Evolutionary conservation across 2,888 invertebrate species (phyloP).

Genomic region (Lepeophtheirus nordmannii): DNA sequence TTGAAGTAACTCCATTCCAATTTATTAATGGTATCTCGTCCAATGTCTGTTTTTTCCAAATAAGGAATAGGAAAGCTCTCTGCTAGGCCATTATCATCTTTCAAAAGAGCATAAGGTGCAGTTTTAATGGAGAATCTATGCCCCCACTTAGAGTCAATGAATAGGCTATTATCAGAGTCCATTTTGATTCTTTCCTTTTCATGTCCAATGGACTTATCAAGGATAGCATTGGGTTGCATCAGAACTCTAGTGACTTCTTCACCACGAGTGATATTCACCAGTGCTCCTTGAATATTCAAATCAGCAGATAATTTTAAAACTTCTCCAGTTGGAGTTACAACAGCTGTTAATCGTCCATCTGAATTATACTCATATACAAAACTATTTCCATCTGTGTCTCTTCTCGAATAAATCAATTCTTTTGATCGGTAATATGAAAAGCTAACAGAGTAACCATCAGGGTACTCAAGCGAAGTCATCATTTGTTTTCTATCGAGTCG

Average conservation of each 20-base stretch:
- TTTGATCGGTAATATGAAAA: slow-evolving; percentile 84
- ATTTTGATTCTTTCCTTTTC: not conserved
- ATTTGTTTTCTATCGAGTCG: slow-evolving; percentile 82
- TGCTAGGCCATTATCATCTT: slow-evolving; percentile 67
- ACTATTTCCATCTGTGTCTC: slow-evolving; percentile 78
- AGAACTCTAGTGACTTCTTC: slow-evolving; percentile 10
- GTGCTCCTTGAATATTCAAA: slow-evolving; percentile 75
- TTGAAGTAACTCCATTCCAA: slow-evolving; percentile 92
- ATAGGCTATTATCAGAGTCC: slow-evolving; percentile 55
- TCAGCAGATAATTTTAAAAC: slow-evolving; percentile 73
- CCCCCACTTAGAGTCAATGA: slow-evolving; percentile 66
- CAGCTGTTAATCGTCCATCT: slow-evolving; percentile 64
- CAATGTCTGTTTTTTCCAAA: slow-evolving; percentile 72
- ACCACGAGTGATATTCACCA: slow-evolving; percentile 57
- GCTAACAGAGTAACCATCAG: slow-evolving; percentile 69
- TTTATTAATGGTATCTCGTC: slow-evolving; percentile 73
- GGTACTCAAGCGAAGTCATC: slow-evolving; percentile 72
- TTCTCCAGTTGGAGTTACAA: slow-evolving; percentile 83
- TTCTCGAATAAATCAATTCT: slow-evolving; percentile 68
- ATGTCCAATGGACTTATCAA: not conserved
- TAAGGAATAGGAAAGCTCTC: slow-evolving; percentile 82
- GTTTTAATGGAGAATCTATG: slow-evolving; percentile 75
- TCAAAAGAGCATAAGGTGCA: slow-evolving; percentile 70
- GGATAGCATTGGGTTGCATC: slow-evolving; percentile 8
- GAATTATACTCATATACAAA: slow-evolving; percentile 74